Percentiles rank a stretch among this genome's conserved stretches.
These are phyloP conservation scores for Melipona beecheii DNA, from an alignment of 2,888 invertebrate genomes.

Conservation along the genomic window DNA sequence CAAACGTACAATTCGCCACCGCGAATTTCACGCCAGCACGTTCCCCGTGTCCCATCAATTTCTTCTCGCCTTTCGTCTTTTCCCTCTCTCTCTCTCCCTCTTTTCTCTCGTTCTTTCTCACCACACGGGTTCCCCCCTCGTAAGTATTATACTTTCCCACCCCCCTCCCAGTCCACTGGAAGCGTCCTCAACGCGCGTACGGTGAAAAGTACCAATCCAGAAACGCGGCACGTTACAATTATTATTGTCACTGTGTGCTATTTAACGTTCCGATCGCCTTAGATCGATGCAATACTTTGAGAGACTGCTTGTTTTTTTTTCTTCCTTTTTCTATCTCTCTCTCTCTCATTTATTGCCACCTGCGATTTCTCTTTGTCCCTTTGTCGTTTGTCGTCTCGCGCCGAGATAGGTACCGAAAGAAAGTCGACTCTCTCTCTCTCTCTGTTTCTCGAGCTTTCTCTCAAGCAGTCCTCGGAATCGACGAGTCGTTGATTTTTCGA, in stretches of 20 bases:
- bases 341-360: conserved; percentile 48
- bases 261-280: conserved; percentile 57
- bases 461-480: neutral
- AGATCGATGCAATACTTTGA: conserved; percentile 38
- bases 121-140: conserved; percentile 11
- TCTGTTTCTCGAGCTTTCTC: too few species aligned
- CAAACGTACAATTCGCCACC: conserved; percentile 69
- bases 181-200: conserved; percentile 53
- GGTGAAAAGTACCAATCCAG: conserved; percentile 41
- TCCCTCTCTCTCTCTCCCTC: neutral
- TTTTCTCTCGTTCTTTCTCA: conserved; percentile 8
- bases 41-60: conserved; percentile 28
- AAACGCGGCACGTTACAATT: conserved; percentile 66
- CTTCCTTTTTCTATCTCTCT: neutral
- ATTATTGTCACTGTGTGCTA: conserved; percentile 79
- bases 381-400: neutral
- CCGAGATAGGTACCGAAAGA: neutral
- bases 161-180: conserved; percentile 25
- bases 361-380: neutral
- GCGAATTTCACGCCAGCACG: conserved; percentile 60
- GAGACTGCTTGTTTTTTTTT: conserved; percentile 11
- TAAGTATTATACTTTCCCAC: neutral
- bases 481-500: neutral
- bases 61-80: conserved; percentile 12
- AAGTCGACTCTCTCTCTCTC: neutral